Evolutionary conservation across 2,888 invertebrate genomes (phyloP), one percentile per base, ranked within the genome.

Genomic region (Branchinecta sandiegonensis): DNA sequence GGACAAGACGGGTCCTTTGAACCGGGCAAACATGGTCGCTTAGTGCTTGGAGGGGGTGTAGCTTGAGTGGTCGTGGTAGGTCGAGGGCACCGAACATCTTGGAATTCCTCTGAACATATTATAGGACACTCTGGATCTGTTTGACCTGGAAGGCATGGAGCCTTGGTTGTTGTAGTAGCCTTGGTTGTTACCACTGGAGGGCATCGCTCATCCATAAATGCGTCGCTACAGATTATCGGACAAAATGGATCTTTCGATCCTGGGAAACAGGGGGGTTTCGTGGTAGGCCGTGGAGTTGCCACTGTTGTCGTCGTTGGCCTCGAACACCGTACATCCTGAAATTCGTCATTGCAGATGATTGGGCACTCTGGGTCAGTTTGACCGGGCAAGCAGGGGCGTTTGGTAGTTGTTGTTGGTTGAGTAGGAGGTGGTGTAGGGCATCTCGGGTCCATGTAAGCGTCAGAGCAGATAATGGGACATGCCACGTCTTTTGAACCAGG

Each of bases 291-390:
- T 56, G 56, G 56, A 8, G 14, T 56, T 14, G 17, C 17, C 17
- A 17, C 14, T 56, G 56, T 56, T 56, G 56, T 56, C 14, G 56
- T 56, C 17, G 56, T 56, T 56, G 56, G 56, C 9, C 56, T 56
- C 8, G 11, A 10, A 17, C 56, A 56, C 8, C 56, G 56, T 14
- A 56, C 56, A 10, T 56, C 56, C 56, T 56, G 56, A 56, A 56
- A 56, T 56, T 56, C 56, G n/a, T 56, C 56, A 17, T 56, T 56
- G 9, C 56, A 56, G 17, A 56, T 56, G 17, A 56, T 56, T 10
- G 56, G 56, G 17, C 56, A 56, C 17, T 56, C 56, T 10, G 56
- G 56, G 56, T 56, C 56, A 56, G 56, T 56, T 56, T 56, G 56
- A 8, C 56, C 56, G 17, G 56, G 56, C 14, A 56, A 56, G 56